Conservation (phyloP, 2,797 vertebrate species). For the Anas acuta region DNA sequence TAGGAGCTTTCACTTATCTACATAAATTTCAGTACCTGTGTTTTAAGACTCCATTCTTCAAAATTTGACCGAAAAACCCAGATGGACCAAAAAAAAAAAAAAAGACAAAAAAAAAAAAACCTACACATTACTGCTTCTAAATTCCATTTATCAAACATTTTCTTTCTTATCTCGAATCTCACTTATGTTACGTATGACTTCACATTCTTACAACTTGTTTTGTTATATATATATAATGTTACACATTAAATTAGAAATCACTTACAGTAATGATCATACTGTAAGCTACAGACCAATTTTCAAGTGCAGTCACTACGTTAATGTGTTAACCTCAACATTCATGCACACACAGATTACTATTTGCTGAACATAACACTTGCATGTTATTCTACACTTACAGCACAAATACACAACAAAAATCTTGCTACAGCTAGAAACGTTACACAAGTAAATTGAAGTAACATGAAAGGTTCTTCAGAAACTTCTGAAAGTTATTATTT, state of each 20-base stretch:
- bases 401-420: not conserved
- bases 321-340: not conserved
- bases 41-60: not conserved
- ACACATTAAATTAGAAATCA: not conserved
- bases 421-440: not conserved
- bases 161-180: not conserved
- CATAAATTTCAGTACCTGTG: not conserved
- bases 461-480: not conserved
- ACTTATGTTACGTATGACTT: not conserved
- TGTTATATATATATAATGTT: too few species aligned
- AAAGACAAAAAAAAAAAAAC: not conserved
- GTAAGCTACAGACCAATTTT: not conserved
- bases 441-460: not conserved
- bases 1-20: not conserved
- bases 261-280: not conserved
- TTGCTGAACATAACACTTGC: not conserved
- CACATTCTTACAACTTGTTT: not conserved
- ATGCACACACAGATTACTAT: not conserved
- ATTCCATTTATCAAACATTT: not conserved
- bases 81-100: not conserved
- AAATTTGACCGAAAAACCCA: fast-evolving
- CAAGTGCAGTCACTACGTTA: not conserved
- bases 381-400: not conserved
- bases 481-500: not conserved
- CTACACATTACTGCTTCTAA: not conserved